These are phyloP conservation scores for Vanessa cardui DNA, from an alignment of 2,888 invertebrate species.

Conservation along the genomic window DNA sequence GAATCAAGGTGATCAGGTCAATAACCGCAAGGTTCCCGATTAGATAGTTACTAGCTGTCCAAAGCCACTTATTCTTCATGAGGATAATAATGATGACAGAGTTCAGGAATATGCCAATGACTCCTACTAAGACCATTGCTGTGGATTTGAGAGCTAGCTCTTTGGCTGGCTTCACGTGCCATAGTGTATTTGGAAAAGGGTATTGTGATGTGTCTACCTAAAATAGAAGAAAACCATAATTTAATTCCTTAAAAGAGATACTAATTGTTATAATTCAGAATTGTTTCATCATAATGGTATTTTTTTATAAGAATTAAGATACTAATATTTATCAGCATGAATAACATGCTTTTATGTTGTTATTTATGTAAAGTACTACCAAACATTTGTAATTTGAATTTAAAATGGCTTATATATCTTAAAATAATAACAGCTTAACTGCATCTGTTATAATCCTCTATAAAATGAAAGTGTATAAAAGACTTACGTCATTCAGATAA, in stretches of 20 bases:
- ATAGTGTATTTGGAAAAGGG: constrained; percentile 85
- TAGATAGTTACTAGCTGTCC: constrained; percentile 87
- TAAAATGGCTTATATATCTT: too few relatives aligned
- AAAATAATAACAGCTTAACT: neutral
- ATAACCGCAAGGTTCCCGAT: constrained; percentile 89
- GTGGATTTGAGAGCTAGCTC: constrained; percentile 85
- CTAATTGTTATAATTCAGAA: neutral
- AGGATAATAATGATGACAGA: constrained; percentile 85
- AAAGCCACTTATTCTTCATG: constrained; percentile 83
- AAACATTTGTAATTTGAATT: too few relatives aligned
- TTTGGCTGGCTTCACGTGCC: constrained; percentile 83
- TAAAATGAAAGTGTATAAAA: neutral
- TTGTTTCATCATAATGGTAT: too few relatives aligned
- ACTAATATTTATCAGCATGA: too few relatives aligned
- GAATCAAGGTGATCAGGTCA: constrained; percentile 85
- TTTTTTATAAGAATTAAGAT: too few relatives aligned
- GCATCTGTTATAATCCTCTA: neutral
- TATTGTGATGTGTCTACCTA: constrained; percentile 70
- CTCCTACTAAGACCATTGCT: constrained; percentile 83
- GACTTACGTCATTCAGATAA: constrained; percentile 59
- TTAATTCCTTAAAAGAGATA: neutral
- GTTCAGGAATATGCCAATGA: constrained; percentile 87
- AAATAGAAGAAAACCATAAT: constrained; percentile 38
- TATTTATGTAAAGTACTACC: too few relatives aligned
- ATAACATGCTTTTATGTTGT: too few relatives aligned